Conservation (phyloP, 2,797 vertebrate genomes). For the Molossus molossus region DNA sequence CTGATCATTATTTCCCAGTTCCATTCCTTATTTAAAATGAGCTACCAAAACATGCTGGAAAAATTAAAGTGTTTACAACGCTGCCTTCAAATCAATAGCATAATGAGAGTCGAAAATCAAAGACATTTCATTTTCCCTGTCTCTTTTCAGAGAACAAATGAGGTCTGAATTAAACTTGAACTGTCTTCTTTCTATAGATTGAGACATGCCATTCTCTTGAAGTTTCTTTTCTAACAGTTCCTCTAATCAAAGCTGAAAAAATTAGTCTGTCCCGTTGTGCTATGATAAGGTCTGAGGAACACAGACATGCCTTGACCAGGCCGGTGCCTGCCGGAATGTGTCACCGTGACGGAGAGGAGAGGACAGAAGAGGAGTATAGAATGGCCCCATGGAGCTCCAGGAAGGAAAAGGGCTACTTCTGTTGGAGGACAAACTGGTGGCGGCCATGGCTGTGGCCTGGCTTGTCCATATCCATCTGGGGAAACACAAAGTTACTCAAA, state of each 20-base stretch:
- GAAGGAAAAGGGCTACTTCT: constrained; percentile 25
- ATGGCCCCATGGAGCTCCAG: not conserved
- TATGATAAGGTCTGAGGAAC: not conserved
- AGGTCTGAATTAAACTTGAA: constrained; percentile 82
- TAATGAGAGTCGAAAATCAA: constrained; percentile 79
- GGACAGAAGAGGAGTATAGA: accelerated
- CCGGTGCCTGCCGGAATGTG: not conserved
- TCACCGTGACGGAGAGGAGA: not conserved
- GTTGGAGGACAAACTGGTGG: not conserved
- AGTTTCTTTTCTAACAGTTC: not conserved
- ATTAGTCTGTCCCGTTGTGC: not conserved
- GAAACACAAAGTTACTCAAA: not conserved
- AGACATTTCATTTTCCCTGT: not conserved
- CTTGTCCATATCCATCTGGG: not conserved
- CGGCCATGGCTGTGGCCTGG: constrained; percentile 69
- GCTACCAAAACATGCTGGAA: constrained; percentile 56
- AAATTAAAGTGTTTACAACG: constrained; percentile 72
- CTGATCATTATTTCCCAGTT: not conserved
- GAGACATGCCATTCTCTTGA: constrained; percentile 52
- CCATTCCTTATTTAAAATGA: constrained; percentile 61
- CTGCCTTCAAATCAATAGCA: constrained; percentile 61
- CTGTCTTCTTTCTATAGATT: constrained; percentile 57
- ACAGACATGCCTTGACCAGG: not conserved
- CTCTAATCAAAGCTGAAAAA: constrained; percentile 78
- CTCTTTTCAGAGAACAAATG: constrained; percentile 62